Evolutionary conservation across 2,888 invertebrate species (phyloP), one percentile per base, ranked within the genome.

Genomic region (Dicyrtomina minuta): DNA sequence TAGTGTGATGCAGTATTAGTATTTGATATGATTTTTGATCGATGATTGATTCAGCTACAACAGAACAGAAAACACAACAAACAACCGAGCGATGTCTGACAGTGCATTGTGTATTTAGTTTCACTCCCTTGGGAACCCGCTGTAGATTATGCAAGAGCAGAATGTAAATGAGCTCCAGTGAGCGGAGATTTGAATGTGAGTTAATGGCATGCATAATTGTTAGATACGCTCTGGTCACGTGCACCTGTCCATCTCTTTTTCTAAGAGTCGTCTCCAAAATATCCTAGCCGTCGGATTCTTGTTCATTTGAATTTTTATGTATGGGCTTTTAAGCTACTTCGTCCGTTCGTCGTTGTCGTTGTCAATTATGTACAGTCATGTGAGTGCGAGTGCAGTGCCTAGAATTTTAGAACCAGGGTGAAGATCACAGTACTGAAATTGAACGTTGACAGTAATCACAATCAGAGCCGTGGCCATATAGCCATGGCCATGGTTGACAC

Each of bases 161-260:
- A 27, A 27, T 56, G n/a, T 5, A 56, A 56, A 56, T 27, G 33
- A 56, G 56, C 39, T n/a, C n/a, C 56, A 56, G 39, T 39, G 39
- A 56, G 27, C n/a, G 56, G 56, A 22, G 24, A 26, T 56, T 56
- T 56, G n/a, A 56, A 55, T 55, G 55, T 55, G 55, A 56, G 56
- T 56, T 56, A 56, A 56, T 56, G 56, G 56, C 56, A 56, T 56
- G 56, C 56, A 56, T 56, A 56, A 56, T 56, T 56, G 56, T 27
- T 33, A 56, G 56, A 56, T 56, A 56, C 56, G 56, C 33, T 27
- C 56, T 56, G 33, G 56, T 56, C 56, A 56, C 56, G 56, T 56
- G 56, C 39, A 56, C 56, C 56, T 56, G 56, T 56, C 56, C 33
- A 15, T 12, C 39, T n/a, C n/a, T n/a, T n/a, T n/a, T n/a, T n/a